These are phyloP conservation scores for Drosophila littoralis DNA, from an alignment of 1,140 invertebrate genomes.

Conservation along the genomic window DNA sequence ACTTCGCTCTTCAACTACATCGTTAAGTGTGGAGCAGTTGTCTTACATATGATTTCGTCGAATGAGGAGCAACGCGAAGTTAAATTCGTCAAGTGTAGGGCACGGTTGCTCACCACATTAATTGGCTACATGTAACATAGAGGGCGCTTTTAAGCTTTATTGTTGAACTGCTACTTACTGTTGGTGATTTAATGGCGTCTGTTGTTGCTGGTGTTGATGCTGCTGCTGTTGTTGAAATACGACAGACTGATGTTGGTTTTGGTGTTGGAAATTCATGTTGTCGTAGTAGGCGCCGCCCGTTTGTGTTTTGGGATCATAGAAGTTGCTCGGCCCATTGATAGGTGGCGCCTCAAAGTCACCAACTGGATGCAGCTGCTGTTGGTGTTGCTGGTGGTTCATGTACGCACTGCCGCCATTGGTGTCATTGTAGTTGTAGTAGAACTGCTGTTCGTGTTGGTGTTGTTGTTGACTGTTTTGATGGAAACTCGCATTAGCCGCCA, in stretches of 20 bases:
- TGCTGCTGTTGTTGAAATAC: constrained; percentile 68
- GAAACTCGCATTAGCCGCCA: constrained; percentile 43
- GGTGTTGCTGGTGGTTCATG: constrained; percentile 71
- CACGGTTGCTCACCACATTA: neutral
- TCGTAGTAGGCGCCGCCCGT: constrained; percentile 71
- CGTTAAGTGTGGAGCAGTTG: neutral
- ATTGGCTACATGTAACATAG: neutral
- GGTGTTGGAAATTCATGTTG: constrained; percentile 78
- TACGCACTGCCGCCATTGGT: constrained; percentile 66
- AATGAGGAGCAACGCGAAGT: neutral
- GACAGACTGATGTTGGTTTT: constrained; percentile 69
- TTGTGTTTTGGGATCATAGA: constrained; percentile 70
- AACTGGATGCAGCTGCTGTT: constrained; percentile 70
- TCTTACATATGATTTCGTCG: neutral
- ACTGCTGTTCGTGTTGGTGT: constrained; percentile 69
- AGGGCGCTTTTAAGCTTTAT: neutral
- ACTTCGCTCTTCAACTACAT: neutral
- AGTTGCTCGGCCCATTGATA: constrained; percentile 63
- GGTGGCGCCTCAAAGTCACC: constrained; percentile 70
- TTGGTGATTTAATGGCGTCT: constrained; percentile 62
- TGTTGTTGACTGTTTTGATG: constrained; percentile 71
- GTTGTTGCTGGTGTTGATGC: constrained; percentile 55
- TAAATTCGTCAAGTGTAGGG: neutral
- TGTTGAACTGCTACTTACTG: constrained; percentile 55
- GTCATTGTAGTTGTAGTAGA: constrained; percentile 78